Evolutionary conservation across 2,888 invertebrate species (phyloP).

Genomic region (Patella ulyssiponensis): DNA sequence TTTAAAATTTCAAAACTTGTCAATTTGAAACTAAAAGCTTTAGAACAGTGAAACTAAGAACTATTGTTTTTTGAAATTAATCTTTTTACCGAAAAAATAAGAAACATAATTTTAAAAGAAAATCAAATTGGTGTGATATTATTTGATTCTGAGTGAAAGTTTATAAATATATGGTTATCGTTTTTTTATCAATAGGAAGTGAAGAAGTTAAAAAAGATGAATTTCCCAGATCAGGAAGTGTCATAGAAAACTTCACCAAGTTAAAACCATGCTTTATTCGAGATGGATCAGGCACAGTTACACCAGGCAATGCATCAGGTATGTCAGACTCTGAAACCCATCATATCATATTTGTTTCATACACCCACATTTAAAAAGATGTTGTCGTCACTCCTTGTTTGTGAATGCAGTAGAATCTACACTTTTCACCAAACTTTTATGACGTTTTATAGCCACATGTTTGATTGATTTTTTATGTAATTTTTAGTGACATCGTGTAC

Average conservation of each 20-base stretch:
- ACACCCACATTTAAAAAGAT: not conserved
- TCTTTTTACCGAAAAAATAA: not conserved
- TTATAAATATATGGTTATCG: not conserved
- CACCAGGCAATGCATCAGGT: constrained; percentile 81
- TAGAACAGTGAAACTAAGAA: no score
- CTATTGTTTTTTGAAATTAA: not conserved
- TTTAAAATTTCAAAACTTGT: no score
- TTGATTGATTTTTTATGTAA: no score
- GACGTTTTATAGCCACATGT: not conserved
- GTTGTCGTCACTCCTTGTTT: not conserved
- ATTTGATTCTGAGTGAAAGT: not conserved
- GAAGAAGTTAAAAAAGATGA: constrained; percentile 77
- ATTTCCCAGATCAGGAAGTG: constrained; percentile 79
- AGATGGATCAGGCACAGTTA: constrained; percentile 78
- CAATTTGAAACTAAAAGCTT: no score
- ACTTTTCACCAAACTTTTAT: not conserved
- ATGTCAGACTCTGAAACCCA: not conserved
- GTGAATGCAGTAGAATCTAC: not conserved
- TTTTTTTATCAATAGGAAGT: constrained; percentile 34
- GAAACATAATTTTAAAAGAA: not conserved
- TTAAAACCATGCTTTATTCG: constrained; percentile 79
- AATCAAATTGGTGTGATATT: not conserved
- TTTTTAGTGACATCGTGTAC: no score
- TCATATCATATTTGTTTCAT: no score
- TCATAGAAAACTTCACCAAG: constrained; percentile 77